Conservation (phyloP, 2,888 invertebrate genomes). For the Gastrophysa polygoni region DNA sequence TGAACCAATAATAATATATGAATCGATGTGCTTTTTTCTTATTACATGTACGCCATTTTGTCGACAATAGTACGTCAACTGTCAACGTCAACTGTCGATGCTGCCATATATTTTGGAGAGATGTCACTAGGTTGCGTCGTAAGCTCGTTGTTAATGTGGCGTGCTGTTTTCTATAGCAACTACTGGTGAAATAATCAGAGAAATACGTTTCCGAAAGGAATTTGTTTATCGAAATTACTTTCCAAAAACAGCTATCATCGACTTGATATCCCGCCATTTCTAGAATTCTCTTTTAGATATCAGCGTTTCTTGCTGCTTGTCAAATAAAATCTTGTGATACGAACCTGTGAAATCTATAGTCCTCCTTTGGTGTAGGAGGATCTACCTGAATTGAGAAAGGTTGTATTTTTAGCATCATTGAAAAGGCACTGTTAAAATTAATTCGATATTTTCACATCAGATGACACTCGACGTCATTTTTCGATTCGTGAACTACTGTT, state of each 20-base stretch:
- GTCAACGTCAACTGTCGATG: background rate
- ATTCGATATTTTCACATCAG: conserved; percentile 22
- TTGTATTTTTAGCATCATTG: conserved; percentile 6
- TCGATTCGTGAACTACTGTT: conserved; percentile 22
- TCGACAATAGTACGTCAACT: background rate
- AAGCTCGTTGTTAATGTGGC: conserved; percentile 4
- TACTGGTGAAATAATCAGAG: conserved; percentile 21
- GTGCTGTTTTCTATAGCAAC: background rate
- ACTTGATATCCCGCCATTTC: conserved; percentile 33
- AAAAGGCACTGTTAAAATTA: conserved; percentile 6
- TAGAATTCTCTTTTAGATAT: conserved; percentile 26
- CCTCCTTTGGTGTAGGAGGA: background rate
- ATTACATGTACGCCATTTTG: background rate
- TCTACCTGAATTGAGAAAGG: background rate
- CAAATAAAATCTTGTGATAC: conserved; percentile 31
- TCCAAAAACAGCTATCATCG: conserved; percentile 30
- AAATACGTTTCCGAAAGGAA: conserved; percentile 26
- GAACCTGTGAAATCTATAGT: conserved; percentile 22
- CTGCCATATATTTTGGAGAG: background rate
- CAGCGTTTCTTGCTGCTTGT: conserved; percentile 24
- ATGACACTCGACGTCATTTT: conserved; percentile 30
- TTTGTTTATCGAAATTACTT: conserved; percentile 33
- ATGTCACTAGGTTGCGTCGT: conserved; percentile 12
- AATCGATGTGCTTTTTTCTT: too few species aligned
- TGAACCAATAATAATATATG: too few species aligned